Conservation (phyloP, 2,113 vertebrate species). For the Corapipo altera region DNA sequence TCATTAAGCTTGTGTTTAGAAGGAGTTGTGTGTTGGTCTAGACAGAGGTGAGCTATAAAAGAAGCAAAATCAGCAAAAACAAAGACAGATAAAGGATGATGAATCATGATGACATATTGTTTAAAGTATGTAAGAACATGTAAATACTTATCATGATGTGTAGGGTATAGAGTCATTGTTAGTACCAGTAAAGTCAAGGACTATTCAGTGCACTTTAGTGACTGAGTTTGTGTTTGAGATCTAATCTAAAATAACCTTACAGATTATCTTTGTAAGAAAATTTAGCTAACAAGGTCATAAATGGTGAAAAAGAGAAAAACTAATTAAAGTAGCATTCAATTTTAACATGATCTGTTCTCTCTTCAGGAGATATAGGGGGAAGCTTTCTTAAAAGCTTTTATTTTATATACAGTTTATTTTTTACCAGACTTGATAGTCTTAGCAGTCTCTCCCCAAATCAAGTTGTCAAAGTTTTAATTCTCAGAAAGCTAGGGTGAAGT, state of each 20-base stretch:
- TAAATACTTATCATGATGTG: neutral
- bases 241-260: neutral
- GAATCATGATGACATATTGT: neutral
- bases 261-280: neutral
- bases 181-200: neutral
- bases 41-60: neutral
- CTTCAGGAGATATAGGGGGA: neutral
- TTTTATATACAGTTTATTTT: neutral
- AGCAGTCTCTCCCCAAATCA: neutral
- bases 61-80: neutral
- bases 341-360: slow-evolving; percentile 36
- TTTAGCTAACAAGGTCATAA: neutral
- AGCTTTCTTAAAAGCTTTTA: neutral
- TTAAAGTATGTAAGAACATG: neutral
- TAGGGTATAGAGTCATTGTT: neutral
- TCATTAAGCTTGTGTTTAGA: neutral
- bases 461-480: neutral
- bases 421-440: neutral
- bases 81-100: neutral
- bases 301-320: neutral
- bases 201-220: neutral
- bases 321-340: neutral
- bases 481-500: neutral
- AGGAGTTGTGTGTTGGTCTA: neutral
- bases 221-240: neutral